Evolutionary conservation across 1,140 invertebrate species (phyloP).

Genomic region (Pseudomyrmex gracilis): DNA sequence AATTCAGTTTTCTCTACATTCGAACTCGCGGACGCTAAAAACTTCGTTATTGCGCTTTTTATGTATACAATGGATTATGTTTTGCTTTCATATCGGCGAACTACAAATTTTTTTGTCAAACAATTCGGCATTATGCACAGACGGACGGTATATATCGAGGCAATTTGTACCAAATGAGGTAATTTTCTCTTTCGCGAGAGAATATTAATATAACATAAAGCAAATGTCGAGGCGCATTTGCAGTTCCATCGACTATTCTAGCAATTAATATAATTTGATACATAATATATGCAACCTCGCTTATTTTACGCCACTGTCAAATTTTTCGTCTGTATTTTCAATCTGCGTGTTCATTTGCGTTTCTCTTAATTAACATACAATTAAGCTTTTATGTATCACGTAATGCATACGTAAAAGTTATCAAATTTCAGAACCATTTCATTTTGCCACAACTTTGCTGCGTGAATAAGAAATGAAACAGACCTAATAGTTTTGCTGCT

Average conservation of each 20-base stretch:
- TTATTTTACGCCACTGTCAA: slow-evolving; percentile 40
- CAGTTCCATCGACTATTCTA: slow-evolving; percentile 56
- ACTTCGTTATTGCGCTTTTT: slow-evolving; percentile 44
- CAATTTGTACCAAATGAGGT: slow-evolving; percentile 57
- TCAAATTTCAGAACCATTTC: neutral
- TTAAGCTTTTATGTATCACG: slow-evolving; percentile 32
- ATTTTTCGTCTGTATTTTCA: slow-evolving; percentile 42
- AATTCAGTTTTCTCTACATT: slow-evolving; percentile 8
- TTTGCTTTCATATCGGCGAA: slow-evolving; percentile 48
- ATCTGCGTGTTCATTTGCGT: slow-evolving; percentile 46
- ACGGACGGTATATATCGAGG: slow-evolving; percentile 8
- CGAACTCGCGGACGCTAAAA: slow-evolving; percentile 17
- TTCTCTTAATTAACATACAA: slow-evolving; percentile 52
- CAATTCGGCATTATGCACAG: slow-evolving; percentile 30
- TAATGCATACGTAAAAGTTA: neutral
- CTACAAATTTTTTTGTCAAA: slow-evolving; percentile 52
- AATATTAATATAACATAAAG: slow-evolving; percentile 61
- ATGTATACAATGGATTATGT: slow-evolving; percentile 55
- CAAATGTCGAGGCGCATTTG: slow-evolving; percentile 59
- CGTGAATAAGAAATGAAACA: neutral
- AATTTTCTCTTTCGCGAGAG: slow-evolving; percentile 46
- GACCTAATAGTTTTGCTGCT: neutral
- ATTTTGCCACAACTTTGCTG: neutral
- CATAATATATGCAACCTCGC: slow-evolving; percentile 41
- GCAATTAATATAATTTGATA: slow-evolving; percentile 62